Conservation (phyloP, 1,140 invertebrate species). For the Zaprionus ghesquierei region DNA sequence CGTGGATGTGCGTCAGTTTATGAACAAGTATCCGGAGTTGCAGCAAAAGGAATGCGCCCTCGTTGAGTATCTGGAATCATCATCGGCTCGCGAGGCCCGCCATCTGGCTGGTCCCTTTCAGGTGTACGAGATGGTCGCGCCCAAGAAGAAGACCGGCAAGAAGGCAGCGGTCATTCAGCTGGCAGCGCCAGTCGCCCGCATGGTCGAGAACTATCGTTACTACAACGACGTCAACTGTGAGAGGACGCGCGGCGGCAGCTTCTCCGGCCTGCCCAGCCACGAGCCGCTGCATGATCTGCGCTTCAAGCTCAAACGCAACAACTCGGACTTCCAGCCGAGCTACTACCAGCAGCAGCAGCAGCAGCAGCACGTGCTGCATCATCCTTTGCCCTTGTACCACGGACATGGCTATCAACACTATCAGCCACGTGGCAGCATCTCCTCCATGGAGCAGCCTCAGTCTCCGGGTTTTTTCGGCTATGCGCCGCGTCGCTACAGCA, state of each 20-base stretch:
- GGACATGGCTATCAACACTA: slow-evolving; percentile 60
- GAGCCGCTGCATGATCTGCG: slow-evolving; percentile 67
- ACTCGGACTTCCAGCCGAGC: slow-evolving; percentile 74
- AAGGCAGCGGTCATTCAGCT: slow-evolving; percentile 76
- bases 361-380: slow-evolving; percentile 2
- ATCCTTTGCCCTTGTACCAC: slow-evolving; percentile 30
- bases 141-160: slow-evolving; percentile 82
- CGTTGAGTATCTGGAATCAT: slow-evolving; percentile 94
- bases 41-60: slow-evolving; percentile 92
- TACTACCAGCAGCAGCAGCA: slow-evolving; percentile 50
- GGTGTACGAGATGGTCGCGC: slow-evolving; percentile 80
- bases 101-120: slow-evolving; percentile 83
- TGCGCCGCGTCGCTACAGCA: slow-evolving; percentile 74
- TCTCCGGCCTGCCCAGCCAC: slow-evolving; percentile 60
- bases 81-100: slow-evolving; percentile 91
- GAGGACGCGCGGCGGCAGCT: slow-evolving; percentile 76
- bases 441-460: slow-evolving; percentile 5
- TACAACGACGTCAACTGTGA: slow-evolving; percentile 73
- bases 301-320: slow-evolving; percentile 77
- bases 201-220: slow-evolving; percentile 82
- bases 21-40: slow-evolving; percentile 94
- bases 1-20: slow-evolving; percentile 93
- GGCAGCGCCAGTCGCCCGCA: slow-evolving; percentile 71
- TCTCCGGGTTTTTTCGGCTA: slow-evolving; percentile 64
- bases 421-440: slow-evolving; percentile 52